A percentile compares a stretch with the other conserved stretches of the same genome.
Conservation (phyloP, 2,888 invertebrate species). For the Melanophora roralis region DNA sequence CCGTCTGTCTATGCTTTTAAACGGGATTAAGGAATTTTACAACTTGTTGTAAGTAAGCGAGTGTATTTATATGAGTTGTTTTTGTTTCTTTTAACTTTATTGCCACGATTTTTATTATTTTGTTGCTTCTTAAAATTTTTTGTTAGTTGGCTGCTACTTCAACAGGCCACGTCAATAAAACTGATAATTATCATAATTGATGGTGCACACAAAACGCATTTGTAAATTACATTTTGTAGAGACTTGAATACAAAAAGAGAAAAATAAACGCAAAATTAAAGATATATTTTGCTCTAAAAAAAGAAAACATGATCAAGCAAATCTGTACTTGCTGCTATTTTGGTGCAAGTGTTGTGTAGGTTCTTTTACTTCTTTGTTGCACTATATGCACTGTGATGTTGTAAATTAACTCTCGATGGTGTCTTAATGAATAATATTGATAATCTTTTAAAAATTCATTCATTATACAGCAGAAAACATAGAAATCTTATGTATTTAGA, state of each 20-base stretch:
- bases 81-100: slow-evolving; percentile 45
- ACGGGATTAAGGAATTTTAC: slow-evolving; percentile 48
- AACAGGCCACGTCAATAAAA: slow-evolving; percentile 66
- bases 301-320: slow-evolving; percentile 15
- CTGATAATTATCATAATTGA: slow-evolving; percentile 67
- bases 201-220: slow-evolving; percentile 64
- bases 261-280: slow-evolving; percentile 36
- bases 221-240: slow-evolving; percentile 61
- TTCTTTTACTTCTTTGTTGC: not conserved
- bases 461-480: slow-evolving; percentile 51
- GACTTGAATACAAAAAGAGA: slow-evolving; percentile 26
- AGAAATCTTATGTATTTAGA: slow-evolving; percentile 42
- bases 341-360: slow-evolving; percentile 29
- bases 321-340: not conserved
- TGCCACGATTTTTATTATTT: slow-evolving; percentile 50
- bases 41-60: not conserved
- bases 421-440: slow-evolving; percentile 60
- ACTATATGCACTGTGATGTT: slow-evolving; percentile 37
- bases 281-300: not conserved
- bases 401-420: slow-evolving; percentile 54
- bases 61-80: not conserved
- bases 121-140: slow-evolving; percentile 43
- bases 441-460: slow-evolving; percentile 61
- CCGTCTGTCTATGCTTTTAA: slow-evolving; percentile 24
- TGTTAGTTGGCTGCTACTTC: slow-evolving; percentile 46